Base-by-base conservation (phyloP, 2,888 invertebrate species). In the Autographa pulchrina region DNA sequence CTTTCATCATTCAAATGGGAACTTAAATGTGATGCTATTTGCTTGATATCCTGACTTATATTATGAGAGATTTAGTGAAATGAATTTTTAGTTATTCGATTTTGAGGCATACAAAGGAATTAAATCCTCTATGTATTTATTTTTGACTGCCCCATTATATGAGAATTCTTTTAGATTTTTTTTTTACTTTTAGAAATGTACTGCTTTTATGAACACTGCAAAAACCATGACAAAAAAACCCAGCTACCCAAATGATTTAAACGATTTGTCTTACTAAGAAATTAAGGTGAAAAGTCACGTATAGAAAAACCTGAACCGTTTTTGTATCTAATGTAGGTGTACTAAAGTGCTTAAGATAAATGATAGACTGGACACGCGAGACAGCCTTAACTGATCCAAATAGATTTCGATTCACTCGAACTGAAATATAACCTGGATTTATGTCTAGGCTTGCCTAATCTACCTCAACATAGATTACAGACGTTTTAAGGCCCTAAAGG, bases 1-100 rank as follows among this genome's bases (percentile, higher is more conserved):
- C 58, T 65, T 74, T 58, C 66, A 58, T 61, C 11, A 74, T 78
- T 68, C 31, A 69, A 74, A 69, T 78, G 56, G 61, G 63, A 62
- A 43, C 62, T 11, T 62, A 7, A 62, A 62, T 48, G 31, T 11
- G 1, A 38, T 71, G 13, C 41, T 61, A 77, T 75, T 70, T 31
- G 59, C 31, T 59, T 32, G 32, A 59, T 59, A 32, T 32, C 31
- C 31, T n/a, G 25, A 32, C 54, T 11, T 20, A 56, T 56, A 25
- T 25, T 25, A 13, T 56, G 54, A 5, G 25, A 11, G 54, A 13
- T 25, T 20, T 20, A 20, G 20, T 20, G 16, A 9, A 18, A 52
- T 52, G 3, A n/a, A n/a, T 14, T 16, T 5, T 48, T n/a, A 0
- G 25, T 25, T 25, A 35, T 35, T 35, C 5, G 9, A 8, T 35